Evolutionary conservation across 2,888 invertebrate genomes (phyloP), one percentile per base, ranked within the genome.

Genomic region (Ormyrus pomaceus): DNA sequence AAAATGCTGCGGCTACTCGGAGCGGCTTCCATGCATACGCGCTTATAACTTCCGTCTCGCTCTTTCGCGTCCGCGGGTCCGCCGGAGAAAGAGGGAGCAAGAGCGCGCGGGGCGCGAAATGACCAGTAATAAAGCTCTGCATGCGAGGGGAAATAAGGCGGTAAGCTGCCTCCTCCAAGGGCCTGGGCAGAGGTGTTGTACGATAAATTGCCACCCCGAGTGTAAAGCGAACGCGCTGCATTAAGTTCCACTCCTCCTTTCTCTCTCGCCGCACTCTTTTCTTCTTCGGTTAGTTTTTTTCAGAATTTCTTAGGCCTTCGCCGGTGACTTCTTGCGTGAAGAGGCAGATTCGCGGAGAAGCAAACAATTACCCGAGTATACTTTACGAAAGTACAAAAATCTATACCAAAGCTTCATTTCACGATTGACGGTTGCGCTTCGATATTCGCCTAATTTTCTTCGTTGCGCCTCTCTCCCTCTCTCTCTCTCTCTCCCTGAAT

Each of bases 321-420:
- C 34, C 34, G 34, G 34, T 34, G 34, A 34, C 4, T 4, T 34
- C 34, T 34, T 34, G 34, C 34, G 34, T 4, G 34, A 34, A 34
- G 34, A 34, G 34, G 34, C 34, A 4, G 34, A 34, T 34, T 34
- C 2, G 34, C 34, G 34, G 34, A 34, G 34, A 34, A 34, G 34
- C 34, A 34, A 34, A 34, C 34, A 34, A 34, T 34, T 34, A 34
- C 34, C 34, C 0, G 34, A 34, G 34, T 59, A 13, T 64, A 76
- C 82, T 56, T 83, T 81, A 84, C 76, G 84, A 85, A 84, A 84
- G 83, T 85, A 85, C 75, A 85, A 84, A 85, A 85, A 76, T 70
- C 69, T 10, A 55, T 10, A 55, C 11, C 34, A 59, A 72, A 72
- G 59, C 59, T 66, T 8, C 9, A 62, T 62, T 56, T 19, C 19